Base-by-base conservation (phyloP, 2,888 invertebrate species). In the Eugnorisma glareosa region DNA sequence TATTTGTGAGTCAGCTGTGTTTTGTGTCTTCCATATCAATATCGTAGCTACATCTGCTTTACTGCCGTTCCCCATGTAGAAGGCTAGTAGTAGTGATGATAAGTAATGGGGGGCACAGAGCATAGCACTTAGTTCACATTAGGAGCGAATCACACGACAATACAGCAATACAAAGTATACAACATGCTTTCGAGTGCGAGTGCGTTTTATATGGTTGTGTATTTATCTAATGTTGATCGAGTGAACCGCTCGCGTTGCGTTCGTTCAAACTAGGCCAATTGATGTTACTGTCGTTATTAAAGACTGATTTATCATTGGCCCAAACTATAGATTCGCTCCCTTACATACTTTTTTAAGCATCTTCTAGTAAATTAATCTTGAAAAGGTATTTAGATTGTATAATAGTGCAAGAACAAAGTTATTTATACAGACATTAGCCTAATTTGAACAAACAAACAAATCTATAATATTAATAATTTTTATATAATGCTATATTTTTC, bases 401-500 rank as follows among this genome's bases (percentile, higher is more conserved):
- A 31, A 37, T 79, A 57, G n/a, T 57, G 28, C 83, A 37, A 73
- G 73, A 84, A 73, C 64, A 86, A 76, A 67, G 24, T 61, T 79
- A 67, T 83, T 79, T 80, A 79, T 70, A 86, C 68, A 72, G n/a
- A 79, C n/a, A 61, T 79, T 84, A 81, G 76, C 73, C 89, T 82
- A 79, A 87, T 88, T 89, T 89, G 88, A 86, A 79, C 78, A 67
- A 77, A 75, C 74, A 83, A 88, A 72, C 77, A 71, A 67, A 83
- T 75, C 43, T 81, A 73, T 85, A 82, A 85, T 84, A 86, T 86
- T 86, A 84, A 81, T 86, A 86, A 82, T 82, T 88, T 86, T 91
- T 92, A 92, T 88, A 89, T 79, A 79, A 82, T 88, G 88, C 89
- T 88, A 88, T 90, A 93, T 94, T 93, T 94, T 93, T 93, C 88